phyloP scores from a whole-genome alignment of 2,797 vertebrate genomes.

The Coilia nasus region DNA sequence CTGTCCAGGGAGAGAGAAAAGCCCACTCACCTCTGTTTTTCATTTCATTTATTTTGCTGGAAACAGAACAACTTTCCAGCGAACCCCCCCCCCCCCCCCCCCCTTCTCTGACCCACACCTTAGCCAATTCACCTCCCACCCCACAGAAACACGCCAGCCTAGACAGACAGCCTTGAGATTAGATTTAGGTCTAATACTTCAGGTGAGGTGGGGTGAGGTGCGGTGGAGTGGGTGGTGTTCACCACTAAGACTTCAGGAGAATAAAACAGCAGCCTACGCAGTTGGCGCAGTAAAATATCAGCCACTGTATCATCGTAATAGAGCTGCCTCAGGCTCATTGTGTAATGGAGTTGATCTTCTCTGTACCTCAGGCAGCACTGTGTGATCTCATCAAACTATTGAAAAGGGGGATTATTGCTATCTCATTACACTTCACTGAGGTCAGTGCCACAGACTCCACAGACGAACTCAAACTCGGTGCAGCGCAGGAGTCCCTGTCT shows the following conservation, averaged over 20 bases:
- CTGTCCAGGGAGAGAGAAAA: background rate
- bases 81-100: background rate
- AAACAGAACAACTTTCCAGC: background rate
- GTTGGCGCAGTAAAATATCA: background rate
- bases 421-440: constrained; percentile 11
- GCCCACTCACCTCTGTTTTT: background rate
- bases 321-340: background rate
- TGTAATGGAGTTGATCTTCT: background rate
- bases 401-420: background rate
- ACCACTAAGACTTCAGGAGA: constrained; percentile 1
- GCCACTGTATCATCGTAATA: background rate
- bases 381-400: background rate
- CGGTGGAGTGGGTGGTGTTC: background rate
- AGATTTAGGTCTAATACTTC: constrained; percentile 18
- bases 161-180: constrained; percentile 12
- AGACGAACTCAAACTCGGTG: background rate
- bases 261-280: background rate
- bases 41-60: background rate
- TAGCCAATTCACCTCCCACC: background rate
- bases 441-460: background rate
- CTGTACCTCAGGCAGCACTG: background rate
- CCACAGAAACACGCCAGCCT: background rate
- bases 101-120: background rate
- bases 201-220: background rate
- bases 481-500: background rate